Conservation (phyloP, 2,113 vertebrate species). For the Phodopus roborovskii region DNA sequence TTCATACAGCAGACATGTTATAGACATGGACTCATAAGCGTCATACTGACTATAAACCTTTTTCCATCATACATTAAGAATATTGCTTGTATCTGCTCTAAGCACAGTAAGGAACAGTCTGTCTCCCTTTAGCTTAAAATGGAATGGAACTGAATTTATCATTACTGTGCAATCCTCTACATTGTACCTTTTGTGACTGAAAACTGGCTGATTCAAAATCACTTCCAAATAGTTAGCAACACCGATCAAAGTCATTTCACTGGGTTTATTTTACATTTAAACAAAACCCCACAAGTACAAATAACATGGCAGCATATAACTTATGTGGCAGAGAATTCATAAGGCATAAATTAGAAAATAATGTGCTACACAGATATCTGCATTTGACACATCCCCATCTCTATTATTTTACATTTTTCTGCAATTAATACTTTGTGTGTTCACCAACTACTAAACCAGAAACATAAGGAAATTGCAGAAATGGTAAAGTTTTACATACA, state of each 20-base stretch:
- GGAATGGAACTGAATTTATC: slow-evolving; percentile 57
- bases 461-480: slow-evolving; percentile 63
- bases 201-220: slow-evolving; percentile 70
- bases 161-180: slow-evolving; percentile 63
- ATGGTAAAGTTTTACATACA: slow-evolving; percentile 44
- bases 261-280: slow-evolving; percentile 66
- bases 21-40: slow-evolving; percentile 66
- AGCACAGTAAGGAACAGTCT: slow-evolving; percentile 57
- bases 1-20: slow-evolving; percentile 74
- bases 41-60: slow-evolving; percentile 39
- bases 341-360: slow-evolving; percentile 75
- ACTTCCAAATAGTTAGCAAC: slow-evolving; percentile 76
- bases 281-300: slow-evolving; percentile 69
- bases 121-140: slow-evolving; percentile 71
- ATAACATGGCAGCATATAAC: slow-evolving; percentile 76
- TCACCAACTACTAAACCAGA: slow-evolving; percentile 57
- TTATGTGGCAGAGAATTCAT: slow-evolving; percentile 74
- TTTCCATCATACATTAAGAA: slow-evolving; percentile 73
- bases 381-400: slow-evolving; percentile 54
- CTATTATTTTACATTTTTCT: slow-evolving; percentile 65
- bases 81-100: slow-evolving; percentile 59
- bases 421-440: slow-evolving; percentile 66
- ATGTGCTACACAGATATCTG: slow-evolving; percentile 52
- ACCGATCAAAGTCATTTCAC: slow-evolving; percentile 69
- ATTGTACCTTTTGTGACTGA: slow-evolving; percentile 70